These are phyloP conservation scores for Lamprotornis superbus DNA, from an alignment of 2,113 vertebrate genomes.

Conservation along the genomic window DNA sequence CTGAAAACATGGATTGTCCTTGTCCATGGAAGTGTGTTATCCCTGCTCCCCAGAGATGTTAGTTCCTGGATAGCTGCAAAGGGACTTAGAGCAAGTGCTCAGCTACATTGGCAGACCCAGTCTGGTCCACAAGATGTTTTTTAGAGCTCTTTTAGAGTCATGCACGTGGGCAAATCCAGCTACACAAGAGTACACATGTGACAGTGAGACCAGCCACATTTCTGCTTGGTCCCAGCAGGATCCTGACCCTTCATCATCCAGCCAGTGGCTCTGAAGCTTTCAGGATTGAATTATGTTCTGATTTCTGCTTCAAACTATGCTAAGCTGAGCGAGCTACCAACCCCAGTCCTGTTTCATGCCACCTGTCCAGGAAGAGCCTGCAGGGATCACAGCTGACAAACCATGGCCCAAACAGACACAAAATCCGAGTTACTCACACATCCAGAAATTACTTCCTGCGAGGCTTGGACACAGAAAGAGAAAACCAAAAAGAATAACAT, in stretches of 20 bases:
- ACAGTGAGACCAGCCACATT: background rate
- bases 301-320: background rate
- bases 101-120: background rate
- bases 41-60: background rate
- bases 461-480: background rate
- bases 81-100: background rate
- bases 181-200: fast-evolving
- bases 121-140: background rate
- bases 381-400: background rate
- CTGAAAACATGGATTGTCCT: background rate
- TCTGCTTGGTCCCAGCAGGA: background rate
- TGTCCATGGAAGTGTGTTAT: background rate
- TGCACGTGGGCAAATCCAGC: fast-evolving
- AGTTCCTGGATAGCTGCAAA: background rate
- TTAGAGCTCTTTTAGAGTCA: background rate
- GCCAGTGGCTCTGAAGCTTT: background rate
- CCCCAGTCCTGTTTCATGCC: background rate
- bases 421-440: background rate
- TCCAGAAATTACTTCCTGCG: background rate
- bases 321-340: background rate
- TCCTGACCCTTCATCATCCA: background rate
- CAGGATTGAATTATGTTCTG: background rate
- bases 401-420: background rate
- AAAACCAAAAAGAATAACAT: background rate
- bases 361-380: background rate